These are phyloP conservation scores for Pomacea canaliculata DNA, from an alignment of 2,888 invertebrate genomes.

Conservation along the genomic window DNA sequence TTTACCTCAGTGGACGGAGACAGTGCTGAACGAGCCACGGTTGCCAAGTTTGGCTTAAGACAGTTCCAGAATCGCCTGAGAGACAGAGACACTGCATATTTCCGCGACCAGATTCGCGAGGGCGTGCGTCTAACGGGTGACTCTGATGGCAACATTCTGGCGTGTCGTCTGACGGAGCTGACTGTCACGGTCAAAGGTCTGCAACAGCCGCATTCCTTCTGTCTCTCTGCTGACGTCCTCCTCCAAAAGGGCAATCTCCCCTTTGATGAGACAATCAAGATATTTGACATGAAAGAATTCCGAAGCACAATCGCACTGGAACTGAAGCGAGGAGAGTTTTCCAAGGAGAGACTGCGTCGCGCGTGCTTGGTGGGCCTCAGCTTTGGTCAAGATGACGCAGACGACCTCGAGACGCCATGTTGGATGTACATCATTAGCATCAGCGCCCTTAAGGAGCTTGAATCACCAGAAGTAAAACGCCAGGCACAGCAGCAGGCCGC, in stretches of 20 bases:
- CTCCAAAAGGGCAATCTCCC: slow-evolving; percentile 80
- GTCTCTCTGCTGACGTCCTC: slow-evolving; percentile 88
- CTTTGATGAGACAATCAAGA: slow-evolving; percentile 87
- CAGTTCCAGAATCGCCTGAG: slow-evolving; percentile 7
- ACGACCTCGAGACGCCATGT: slow-evolving; percentile 93
- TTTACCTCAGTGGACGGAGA: slow-evolving; percentile 93
- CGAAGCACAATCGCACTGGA: slow-evolving; percentile 79
- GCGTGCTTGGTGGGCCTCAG: slow-evolving; percentile 93
- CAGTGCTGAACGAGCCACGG: neutral
- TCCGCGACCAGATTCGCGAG: slow-evolving; percentile 58
- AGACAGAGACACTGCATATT: slow-evolving; percentile 16
- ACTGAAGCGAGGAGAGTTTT: slow-evolving; percentile 83
- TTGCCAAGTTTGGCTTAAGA: slow-evolving; percentile 7
- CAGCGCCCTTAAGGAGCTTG: slow-evolving; percentile 80
- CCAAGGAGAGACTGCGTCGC: slow-evolving; percentile 88
- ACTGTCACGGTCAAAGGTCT: slow-evolving; percentile 86
- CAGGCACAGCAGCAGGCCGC: no score
- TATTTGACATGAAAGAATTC: slow-evolving; percentile 71
- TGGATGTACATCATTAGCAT: slow-evolving; percentile 98
- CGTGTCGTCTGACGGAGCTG: slow-evolving; percentile 92
- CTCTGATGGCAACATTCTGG: slow-evolving; percentile 88
- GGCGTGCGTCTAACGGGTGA: slow-evolving; percentile 97
- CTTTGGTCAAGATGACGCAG: slow-evolving; percentile 90
- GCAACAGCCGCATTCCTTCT: slow-evolving; percentile 50
- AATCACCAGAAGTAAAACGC: slow-evolving; percentile 2